phyloP scores from a whole-genome alignment of 2,888 invertebrate genomes.

The Acleris laterana region DNA sequence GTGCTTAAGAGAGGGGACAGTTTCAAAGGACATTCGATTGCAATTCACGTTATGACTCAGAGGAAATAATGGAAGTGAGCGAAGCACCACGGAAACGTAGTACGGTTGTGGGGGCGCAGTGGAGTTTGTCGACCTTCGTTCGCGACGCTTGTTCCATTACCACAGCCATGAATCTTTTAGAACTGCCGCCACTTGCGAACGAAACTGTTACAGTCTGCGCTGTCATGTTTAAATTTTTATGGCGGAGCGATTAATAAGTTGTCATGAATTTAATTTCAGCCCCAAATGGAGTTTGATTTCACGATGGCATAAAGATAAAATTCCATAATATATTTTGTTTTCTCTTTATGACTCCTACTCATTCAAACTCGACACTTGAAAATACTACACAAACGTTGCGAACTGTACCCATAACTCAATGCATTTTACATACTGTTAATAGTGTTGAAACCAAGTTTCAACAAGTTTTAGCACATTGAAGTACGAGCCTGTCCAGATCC shows the following conservation, averaged over 20 bases:
- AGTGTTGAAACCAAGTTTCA: no score
- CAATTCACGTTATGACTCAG: slow-evolving; percentile 27
- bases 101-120: slow-evolving; percentile 46
- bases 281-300: no score
- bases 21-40: slow-evolving; percentile 23
- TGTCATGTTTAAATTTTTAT: neutral
- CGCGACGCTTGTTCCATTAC: slow-evolving; percentile 53
- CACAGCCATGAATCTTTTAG: slow-evolving; percentile 48
- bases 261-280: neutral
- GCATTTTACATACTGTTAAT: no score
- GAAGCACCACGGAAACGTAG: slow-evolving; percentile 59
- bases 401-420: no score
- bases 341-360: no score
- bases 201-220: neutral
- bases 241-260: neutral
- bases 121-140: slow-evolving; percentile 69
- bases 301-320: no score
- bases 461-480: no score
- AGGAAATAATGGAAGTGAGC: slow-evolving; percentile 51
- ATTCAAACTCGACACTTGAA: no score
- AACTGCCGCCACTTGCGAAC: slow-evolving; percentile 32
- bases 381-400: no score
- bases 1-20: neutral
- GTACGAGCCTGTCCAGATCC: no score
- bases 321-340: no score